Base-by-base conservation (phyloP, 2,797 vertebrate genomes). In the Poecilia velifera region DNA sequence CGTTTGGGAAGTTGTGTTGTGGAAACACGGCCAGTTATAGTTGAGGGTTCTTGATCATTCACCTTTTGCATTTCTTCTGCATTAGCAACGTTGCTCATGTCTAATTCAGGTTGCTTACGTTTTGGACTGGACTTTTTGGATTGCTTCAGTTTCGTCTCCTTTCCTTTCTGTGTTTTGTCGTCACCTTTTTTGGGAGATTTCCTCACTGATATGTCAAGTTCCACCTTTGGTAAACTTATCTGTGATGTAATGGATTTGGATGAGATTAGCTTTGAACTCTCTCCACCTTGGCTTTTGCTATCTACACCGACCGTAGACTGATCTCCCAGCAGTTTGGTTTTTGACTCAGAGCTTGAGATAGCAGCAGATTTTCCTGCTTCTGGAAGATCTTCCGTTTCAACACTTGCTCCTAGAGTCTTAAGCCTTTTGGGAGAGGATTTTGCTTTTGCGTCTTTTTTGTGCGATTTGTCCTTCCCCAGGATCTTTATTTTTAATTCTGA, bases 401-500 rank as follows among this genome's bases (percentile, higher is more conserved):
- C 77, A 90, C 93, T 93, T 81, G 91, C 92, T 45, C 93, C 91
- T 4, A 94, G 86, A 6, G 93, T 93, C 84, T 93, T 93, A n/a
- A 95, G 84, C 73, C 90, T 91, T 88, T 94, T 92, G 25, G 93
- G 93, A 53, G 91, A 94, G 0, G 86, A 86, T 91, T 94, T 94
- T 25, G 76, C 71, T 88, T 92, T 91, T 74, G 78, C 28, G 4
- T 94, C 91, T 84, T 94, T 92, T 77, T 94, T 94, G 20, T 88
- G 82, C 6, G 80, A 82, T 87, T 93, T 95, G 14, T 96, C 95
- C 76, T 94, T 96, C 47, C 94, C 93, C 76, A 91, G 43, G 85
- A 96, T 91, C 82, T 87, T 95, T 4, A 95, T 66, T 86, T 95
- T 95, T 76, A 96, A 89, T 89, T 96, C 94, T 34, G 95, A 95